Evolutionary conservation across 2,113 vertebrate genomes (phyloP).

Genomic region (Phrynocephalus versicolor): DNA sequence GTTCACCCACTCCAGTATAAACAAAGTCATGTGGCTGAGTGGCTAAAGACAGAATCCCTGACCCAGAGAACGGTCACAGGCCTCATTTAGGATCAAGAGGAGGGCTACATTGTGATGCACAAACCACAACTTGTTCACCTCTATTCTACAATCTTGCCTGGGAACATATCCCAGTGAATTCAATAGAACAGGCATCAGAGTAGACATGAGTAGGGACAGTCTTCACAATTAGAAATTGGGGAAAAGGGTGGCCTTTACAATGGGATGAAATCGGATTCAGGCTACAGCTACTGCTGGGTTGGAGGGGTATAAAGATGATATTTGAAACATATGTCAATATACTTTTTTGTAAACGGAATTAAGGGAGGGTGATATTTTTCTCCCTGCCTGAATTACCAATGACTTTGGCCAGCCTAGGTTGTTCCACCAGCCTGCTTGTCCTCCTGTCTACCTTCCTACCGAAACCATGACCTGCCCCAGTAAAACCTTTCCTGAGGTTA

Average conservation of each 20-base stretch:
- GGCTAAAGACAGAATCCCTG: too few species aligned
- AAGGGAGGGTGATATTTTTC: not conserved
- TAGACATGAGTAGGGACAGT: not conserved
- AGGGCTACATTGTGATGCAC: too few species aligned
- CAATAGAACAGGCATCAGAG: not conserved
- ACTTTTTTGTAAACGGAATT: not conserved
- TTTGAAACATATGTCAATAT: too few species aligned
- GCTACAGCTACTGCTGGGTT: not conserved
- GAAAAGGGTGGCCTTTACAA: not conserved
- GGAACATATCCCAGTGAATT: not conserved
- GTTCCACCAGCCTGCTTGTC: not conserved
- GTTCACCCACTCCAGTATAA: too few species aligned
- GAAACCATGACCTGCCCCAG: not conserved
- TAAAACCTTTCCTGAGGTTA: not conserved
- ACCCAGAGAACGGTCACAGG: too few species aligned
- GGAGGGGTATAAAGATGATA: not conserved
- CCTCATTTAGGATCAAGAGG: too few species aligned
- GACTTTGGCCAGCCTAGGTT: not conserved
- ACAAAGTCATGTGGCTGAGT: too few species aligned
- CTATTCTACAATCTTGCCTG: not conserved
- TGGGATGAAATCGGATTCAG: not conserved
- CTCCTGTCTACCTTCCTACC: too few species aligned
- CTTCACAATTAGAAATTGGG: not conserved
- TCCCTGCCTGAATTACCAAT: not conserved
- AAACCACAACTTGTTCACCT: too few species aligned